Evolutionary conservation across 2,888 invertebrate genomes (phyloP).

Genomic region (Theodoxus fluviatilis): DNA sequence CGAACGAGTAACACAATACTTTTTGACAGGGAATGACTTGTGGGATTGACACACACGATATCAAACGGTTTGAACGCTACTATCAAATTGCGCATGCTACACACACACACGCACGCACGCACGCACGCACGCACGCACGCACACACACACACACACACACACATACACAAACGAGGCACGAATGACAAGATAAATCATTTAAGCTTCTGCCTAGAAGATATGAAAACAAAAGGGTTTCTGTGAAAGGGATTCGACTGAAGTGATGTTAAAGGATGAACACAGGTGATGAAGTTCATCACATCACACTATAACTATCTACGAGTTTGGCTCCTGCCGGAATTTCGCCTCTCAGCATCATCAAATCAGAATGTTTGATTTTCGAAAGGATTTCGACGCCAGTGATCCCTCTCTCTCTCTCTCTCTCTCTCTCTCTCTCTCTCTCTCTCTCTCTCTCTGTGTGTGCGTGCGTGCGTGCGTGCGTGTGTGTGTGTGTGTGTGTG

Average conservation of each 20-base stretch:
- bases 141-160: neutral
- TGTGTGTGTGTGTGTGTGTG: no score
- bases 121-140: conserved; percentile 8
- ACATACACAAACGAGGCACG: neutral
- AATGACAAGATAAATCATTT: neutral
- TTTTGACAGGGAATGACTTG: no score
- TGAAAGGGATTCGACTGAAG: no score
- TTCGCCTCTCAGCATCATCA: neutral
- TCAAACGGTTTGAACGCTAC: no score
- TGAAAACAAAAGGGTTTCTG: no score
- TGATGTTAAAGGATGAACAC: no score
- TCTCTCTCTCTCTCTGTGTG: conserved; percentile 27
- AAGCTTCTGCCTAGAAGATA: neutral
- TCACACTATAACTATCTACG: no score
- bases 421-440: conserved; percentile 29
- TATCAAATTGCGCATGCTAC: neutral
- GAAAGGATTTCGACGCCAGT: neutral
- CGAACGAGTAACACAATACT: no score
- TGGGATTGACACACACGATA: no score
- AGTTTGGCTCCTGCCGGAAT: no score
- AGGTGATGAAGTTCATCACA: no score
- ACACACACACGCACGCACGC: neutral
- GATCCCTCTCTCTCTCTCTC: conserved; percentile 26
- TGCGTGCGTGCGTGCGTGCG: no score
- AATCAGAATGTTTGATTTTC: neutral